Base-by-base conservation (phyloP, 2,797 vertebrate genomes). In the Diplodus sargus region DNA sequence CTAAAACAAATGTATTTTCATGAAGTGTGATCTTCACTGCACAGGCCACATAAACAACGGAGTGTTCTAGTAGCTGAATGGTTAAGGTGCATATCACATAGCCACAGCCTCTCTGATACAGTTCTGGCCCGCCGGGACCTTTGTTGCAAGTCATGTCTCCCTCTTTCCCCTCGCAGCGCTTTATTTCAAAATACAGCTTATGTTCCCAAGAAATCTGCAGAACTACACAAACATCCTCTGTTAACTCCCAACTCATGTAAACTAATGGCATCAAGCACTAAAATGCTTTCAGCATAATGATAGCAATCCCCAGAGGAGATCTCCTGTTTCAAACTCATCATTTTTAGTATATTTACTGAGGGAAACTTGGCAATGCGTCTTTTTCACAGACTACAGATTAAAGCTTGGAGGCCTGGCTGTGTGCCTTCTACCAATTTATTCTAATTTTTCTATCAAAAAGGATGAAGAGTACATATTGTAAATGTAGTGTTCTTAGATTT, bases 221-320 rank as follows among this genome's bases (percentile, higher is more conserved):
- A 34, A 30, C n/a, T 62, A 47, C 49, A 60, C 9, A 59, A 75
- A 54, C 10, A 51, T 62, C 13, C 34, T 53, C 52, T 39, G 16
- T 28, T 34, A 52, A 22, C 47, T 51, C 47, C 34, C n/a, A 67
- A 22, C 28, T 61, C 28, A 4, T 49, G 22, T 47, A 72, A 66
- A 20, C 30, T 52, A 22, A 22, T 45, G 23, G 51, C 20, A 78
- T 43, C 25, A 43, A 68, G 4, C 54, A 25, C 25, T 72, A 53
- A 51, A 78, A 53, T 39, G 48, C 53, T 79, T 57, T 74, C 48
- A 16, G 34, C 8, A 22, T 69, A 68, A 67, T 47, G 16, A 70
- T 1, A 59, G 47, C 5, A 63, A 69, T 72, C 30, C 65, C 63
- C n/a, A 64, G 39, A 57, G 48, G 56, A 54, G 15, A 67, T 23